Percentiles rank a stretch among this genome's conserved stretches.
These are phyloP conservation scores for Salvelinus sp. DNA, from an alignment of 2,113 vertebrate genomes.

Conservation along the genomic window DNA sequence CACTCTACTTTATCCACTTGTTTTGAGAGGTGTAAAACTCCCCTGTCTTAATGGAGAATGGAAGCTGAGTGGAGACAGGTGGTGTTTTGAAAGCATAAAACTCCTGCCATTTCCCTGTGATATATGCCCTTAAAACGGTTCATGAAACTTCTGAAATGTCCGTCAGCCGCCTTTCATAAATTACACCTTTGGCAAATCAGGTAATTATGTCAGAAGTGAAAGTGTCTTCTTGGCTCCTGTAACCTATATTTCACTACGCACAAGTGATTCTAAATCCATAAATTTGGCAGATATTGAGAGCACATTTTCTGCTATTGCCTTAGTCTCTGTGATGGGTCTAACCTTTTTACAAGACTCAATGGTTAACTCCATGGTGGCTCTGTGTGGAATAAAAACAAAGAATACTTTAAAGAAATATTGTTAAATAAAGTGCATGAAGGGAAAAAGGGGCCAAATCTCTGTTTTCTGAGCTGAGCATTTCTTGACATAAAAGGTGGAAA, in stretches of 20 bases:
- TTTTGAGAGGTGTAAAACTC: constrained; percentile 28
- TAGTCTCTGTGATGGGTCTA: not conserved
- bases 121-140: constrained; percentile 31
- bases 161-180: constrained; percentile 33
- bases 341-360: not conserved
- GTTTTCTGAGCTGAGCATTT: too few species aligned
- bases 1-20: constrained; percentile 11
- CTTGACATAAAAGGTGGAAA: too few species aligned
- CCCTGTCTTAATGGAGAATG: constrained; percentile 12
- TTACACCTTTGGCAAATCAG: constrained; percentile 23
- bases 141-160: constrained; percentile 23
- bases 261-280: constrained; percentile 33
- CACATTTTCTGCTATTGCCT: constrained; percentile 8
- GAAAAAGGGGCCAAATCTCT: too few species aligned
- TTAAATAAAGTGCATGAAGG: too few species aligned
- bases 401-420: not conserved
- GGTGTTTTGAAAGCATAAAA: constrained; percentile 27
- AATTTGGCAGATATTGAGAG: constrained; percentile 20
- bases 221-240: constrained; percentile 15
- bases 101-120: constrained; percentile 19
- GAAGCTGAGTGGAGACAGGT: constrained; percentile 20
- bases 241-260: constrained; percentile 18
- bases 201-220: constrained; percentile 18
- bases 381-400: not conserved
- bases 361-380: too few species aligned